Conservation (phyloP, 1,140 invertebrate genomes). For the Anastrepha obliqua region DNA sequence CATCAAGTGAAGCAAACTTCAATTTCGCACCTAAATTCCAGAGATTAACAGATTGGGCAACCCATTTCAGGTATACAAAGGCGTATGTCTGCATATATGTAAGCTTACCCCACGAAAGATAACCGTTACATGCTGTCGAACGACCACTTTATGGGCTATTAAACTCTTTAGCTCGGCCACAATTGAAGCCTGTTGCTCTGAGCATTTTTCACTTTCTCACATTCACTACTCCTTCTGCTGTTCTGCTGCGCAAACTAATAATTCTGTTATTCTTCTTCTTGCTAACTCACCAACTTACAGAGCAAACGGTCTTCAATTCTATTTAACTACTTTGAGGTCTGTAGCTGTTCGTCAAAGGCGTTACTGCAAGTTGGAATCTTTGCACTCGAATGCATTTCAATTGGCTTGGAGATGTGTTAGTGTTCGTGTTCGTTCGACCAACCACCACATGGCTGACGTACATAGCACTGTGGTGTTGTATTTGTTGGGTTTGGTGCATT, state of each 20-base stretch:
- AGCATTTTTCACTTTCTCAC: background rate
- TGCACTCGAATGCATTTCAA: slow-evolving; percentile 43
- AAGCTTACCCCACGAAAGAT: background rate
- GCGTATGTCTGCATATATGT: too few relatives aligned
- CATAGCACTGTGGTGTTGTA: background rate
- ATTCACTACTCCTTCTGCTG: background rate
- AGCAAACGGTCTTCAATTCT: slow-evolving; percentile 5
- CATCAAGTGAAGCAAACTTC: too few relatives aligned
- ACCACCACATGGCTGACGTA: background rate
- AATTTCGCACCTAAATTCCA: too few relatives aligned
- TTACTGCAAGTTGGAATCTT: slow-evolving; percentile 21
- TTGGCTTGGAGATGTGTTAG: slow-evolving; percentile 11
- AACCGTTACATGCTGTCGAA: slow-evolving; percentile 14
- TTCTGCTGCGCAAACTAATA: slow-evolving; percentile 13
- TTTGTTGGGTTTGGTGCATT: slow-evolving; percentile 1
- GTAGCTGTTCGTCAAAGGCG: background rate
- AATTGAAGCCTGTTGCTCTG: background rate
- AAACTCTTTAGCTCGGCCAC: background rate
- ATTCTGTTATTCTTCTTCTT: background rate
- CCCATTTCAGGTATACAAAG: too few relatives aligned
- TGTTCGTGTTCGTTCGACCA: background rate
- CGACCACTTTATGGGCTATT: slow-evolving; percentile 3
- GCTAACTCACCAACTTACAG: background rate
- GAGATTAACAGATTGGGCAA: too few relatives aligned
- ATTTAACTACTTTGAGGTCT: background rate